Conservation (phyloP, 2,113 vertebrate genomes). For the Hystrix brachyura region DNA sequence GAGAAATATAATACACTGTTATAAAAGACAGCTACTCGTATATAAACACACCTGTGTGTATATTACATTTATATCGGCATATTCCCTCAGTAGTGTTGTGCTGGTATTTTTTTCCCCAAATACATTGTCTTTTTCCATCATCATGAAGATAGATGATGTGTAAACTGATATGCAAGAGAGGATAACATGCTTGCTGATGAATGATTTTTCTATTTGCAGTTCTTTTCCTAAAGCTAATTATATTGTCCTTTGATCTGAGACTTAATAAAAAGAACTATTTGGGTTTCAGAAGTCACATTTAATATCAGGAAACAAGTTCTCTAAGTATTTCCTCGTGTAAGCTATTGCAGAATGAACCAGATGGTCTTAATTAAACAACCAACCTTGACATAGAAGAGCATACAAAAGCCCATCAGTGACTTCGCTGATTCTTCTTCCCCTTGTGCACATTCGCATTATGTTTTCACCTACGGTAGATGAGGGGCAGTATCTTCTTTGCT, state of each 20-base stretch:
- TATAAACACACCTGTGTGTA: background rate
- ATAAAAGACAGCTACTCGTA: constrained; percentile 7
- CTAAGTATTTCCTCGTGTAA: constrained; percentile 61
- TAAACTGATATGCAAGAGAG: background rate
- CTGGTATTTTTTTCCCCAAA: constrained; percentile 24
- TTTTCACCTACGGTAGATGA: background rate
- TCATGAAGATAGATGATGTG: background rate
- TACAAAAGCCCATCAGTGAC: background rate
- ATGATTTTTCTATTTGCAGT: constrained; percentile 48
- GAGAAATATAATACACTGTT: background rate
- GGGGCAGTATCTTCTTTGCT: background rate
- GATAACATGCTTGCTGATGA: background rate
- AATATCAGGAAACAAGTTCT: constrained; percentile 66
- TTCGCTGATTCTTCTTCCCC: background rate
- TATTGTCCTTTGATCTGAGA: constrained; percentile 61
- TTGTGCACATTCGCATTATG: background rate
- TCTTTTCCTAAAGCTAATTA: constrained; percentile 55
- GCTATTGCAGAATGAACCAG: constrained; percentile 49
- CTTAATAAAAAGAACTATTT: constrained; percentile 66
- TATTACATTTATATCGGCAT: background rate
- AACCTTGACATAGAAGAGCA: constrained; percentile 28
- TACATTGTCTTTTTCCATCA: background rate
- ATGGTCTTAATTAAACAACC: constrained; percentile 69
- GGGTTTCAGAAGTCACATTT: constrained; percentile 73
- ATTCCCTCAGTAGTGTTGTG: background rate